Evolutionary conservation across 2,797 vertebrate species (phyloP).

Genomic region (Enteromius radiatus): DNA sequence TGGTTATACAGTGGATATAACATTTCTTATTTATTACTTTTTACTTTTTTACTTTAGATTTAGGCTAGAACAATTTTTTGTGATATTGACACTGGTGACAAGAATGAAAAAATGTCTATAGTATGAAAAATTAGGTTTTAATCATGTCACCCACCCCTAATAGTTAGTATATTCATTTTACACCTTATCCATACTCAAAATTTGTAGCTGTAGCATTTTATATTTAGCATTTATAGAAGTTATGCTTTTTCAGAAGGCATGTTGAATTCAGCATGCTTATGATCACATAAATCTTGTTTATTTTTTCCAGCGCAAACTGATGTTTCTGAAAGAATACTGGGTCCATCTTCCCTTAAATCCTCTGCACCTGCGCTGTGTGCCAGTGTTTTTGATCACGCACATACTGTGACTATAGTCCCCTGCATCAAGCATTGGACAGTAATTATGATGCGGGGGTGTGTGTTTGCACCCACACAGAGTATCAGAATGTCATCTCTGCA

Average conservation of each 20-base stretch:
- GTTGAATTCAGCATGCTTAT: background rate
- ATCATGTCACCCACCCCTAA: background rate
- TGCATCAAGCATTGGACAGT: conserved; percentile 63
- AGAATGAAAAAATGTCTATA: too few species aligned
- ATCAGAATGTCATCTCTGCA: conserved; percentile 54
- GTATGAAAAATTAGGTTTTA: background rate
- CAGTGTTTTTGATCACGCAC: conserved; percentile 13
- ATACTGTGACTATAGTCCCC: conserved; percentile 26
- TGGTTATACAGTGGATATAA: too few species aligned
- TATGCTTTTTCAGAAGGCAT: background rate
- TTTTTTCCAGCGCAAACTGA: background rate
- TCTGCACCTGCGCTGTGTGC: conserved; percentile 14
- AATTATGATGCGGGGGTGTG: conserved; percentile 73
- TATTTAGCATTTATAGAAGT: background rate
- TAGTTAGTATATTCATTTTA: background rate
- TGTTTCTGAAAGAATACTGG: conserved; percentile 7
- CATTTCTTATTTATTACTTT: too few species aligned
- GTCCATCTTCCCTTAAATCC: background rate
- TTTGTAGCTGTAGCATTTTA: background rate
- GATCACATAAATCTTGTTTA: background rate
- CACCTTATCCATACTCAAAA: background rate
- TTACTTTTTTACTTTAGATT: too few species aligned
- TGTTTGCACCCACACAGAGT: conserved; percentile 71
- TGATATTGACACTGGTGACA: too few species aligned
- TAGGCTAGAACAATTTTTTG: too few species aligned